phyloP scores from a whole-genome alignment of 1,140 invertebrate genomes.

The Aphelinus atriplicis region DNA sequence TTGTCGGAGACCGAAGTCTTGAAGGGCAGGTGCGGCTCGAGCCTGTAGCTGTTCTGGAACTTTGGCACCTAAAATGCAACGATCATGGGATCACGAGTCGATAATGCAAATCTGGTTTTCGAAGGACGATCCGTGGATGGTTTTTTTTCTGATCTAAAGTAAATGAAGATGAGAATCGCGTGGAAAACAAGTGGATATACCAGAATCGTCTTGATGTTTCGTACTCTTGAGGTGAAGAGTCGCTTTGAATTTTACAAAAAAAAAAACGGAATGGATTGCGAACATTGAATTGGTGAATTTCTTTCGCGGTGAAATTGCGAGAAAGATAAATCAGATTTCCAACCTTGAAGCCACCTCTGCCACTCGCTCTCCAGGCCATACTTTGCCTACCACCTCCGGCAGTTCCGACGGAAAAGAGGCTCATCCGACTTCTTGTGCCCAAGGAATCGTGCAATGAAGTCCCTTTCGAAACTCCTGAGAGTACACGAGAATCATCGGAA shows the following conservation, averaged over 20 bases:
- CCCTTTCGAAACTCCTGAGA: too few relatives aligned
- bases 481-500: too few relatives aligned
- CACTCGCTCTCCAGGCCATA: conserved; percentile 8
- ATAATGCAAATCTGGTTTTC: too few relatives aligned
- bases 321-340: background rate
- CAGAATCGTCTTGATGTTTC: background rate
- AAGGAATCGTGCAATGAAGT: too few relatives aligned
- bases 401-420: too few relatives aligned
- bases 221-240: background rate
- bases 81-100: too few relatives aligned
- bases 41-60: conserved; percentile 54
- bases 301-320: background rate
- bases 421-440: too few relatives aligned
- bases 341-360: conserved; percentile 15
- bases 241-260: too few relatives aligned
- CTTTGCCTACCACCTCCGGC: background rate
- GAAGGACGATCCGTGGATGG: background rate
- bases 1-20: conserved; percentile 44
- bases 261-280: too few relatives aligned
- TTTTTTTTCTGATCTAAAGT: background rate
- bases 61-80: conserved; percentile 40
- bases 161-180: background rate
- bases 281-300: background rate
- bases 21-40: conserved; percentile 46
- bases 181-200: background rate